These are phyloP conservation scores for Loriculus beryllinus DNA, from an alignment of 2,797 vertebrate species.

Conservation along the genomic window DNA sequence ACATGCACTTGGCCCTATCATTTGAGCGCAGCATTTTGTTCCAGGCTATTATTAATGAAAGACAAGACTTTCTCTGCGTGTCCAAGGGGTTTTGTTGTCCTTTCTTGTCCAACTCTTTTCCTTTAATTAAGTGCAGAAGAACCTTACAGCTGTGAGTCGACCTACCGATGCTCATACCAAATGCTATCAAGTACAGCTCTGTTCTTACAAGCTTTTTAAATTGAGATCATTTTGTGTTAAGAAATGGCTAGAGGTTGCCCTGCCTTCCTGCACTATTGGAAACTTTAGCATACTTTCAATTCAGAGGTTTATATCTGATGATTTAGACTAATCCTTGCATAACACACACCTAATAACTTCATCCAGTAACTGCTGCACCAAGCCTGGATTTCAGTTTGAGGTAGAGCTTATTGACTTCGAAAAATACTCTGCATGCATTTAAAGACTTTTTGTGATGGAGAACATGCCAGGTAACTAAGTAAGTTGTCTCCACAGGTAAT, in stretches of 20 bases:
- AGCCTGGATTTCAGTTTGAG: constrained; percentile 46
- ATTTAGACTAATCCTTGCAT: neutral
- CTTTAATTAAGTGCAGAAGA: neutral
- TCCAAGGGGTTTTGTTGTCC: neutral
- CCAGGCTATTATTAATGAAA: neutral
- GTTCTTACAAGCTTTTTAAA: neutral
- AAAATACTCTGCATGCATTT: constrained; percentile 43
- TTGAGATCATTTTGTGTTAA: neutral
- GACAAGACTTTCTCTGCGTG: neutral
- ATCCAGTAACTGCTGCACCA: neutral
- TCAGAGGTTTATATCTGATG: constrained; percentile 1
- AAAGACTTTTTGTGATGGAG: constrained; percentile 24
- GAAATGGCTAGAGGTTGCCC: neutral
- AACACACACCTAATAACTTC: neutral
- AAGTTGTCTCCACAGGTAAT: constrained; percentile 1
- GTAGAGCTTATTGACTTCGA: constrained; percentile 50
- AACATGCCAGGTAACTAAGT: constrained; percentile 18
- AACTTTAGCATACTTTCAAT: constrained; percentile 9
- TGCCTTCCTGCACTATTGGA: neutral
- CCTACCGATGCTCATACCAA: neutral
- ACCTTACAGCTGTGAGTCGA: neutral
- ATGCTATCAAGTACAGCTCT: neutral
- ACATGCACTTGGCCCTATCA: neutral
- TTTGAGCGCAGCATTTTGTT: neutral
- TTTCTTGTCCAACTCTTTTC: neutral